Evolutionary conservation across 2,797 vertebrate species (phyloP), one percentile per base, ranked within the genome.

Genomic region (Enteromius fasciolatus): DNA sequence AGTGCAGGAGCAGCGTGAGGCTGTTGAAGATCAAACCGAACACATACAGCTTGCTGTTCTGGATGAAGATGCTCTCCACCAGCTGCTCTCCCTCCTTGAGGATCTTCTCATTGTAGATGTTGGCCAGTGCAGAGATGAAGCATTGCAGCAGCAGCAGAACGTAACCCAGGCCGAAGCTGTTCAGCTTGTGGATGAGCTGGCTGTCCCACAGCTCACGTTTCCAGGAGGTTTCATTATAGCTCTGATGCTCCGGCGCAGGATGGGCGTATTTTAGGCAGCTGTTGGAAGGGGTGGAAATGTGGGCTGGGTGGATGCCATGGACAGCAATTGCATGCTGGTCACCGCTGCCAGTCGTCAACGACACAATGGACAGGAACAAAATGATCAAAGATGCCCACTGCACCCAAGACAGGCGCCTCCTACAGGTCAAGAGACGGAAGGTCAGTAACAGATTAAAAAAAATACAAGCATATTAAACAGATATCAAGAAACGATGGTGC

Each of bases 71-170:
- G 92, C 95, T 99, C 92, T 99, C 97, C 0, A 90, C 90, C 25
- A 95, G 91, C 89, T 97, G 97, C 85, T 96, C 94, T 10, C 95
- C 96, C 57, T 98, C 98, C 88, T 99, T 99, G 64, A 99, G 83
- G 89, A 99, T 99, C 95, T 99, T 99, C 90, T 99, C 98, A 1
- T 97, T 99, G 92, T 99, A 99, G 90, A 99, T 98, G 92, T 99
- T 99, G 89, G 98, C 98, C 93, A 98, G 90, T 36, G 98, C 95
- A 3, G 98, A 96, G 87, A 98, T 95, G 88, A 99, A 96, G 89
- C 98, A 99, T 90, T 99, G 98, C 44, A 97, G 86, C 41, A 99
- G 72, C 80, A 99, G 96, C 59, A 99, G 94, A 72, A 97, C 48
- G 78, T 99, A 97, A 41, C 98, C 98, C 59, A 97, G 88, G 12